Evolutionary conservation across 2,888 invertebrate species (phyloP).

Genomic region (Aporophyla nigra): DNA sequence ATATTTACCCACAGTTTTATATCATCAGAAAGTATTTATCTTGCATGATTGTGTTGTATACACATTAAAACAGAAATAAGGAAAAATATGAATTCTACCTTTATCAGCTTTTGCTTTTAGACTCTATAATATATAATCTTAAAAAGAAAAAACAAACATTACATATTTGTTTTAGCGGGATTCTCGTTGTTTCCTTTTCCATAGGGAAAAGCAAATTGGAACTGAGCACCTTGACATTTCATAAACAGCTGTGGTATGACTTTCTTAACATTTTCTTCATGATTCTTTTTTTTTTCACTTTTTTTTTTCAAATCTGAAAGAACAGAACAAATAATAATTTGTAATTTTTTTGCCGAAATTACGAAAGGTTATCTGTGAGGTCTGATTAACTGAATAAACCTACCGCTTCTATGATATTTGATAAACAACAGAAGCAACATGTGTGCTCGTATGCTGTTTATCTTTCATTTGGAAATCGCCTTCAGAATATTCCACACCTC

Average conservation of each 20-base stretch:
- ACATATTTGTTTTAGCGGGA: not conserved
- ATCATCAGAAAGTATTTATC: not conserved
- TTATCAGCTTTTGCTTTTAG: not conserved
- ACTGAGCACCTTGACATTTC: constrained; percentile 20
- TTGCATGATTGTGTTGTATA: not conserved
- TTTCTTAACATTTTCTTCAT: no score
- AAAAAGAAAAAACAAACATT: not conserved
- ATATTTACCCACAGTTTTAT: not conserved
- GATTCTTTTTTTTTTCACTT: no score
- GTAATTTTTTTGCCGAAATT: not conserved
- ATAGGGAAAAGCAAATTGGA: constrained; percentile 14
- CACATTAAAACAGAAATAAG: not conserved
- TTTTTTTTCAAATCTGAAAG: no score
- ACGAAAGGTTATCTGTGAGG: not conserved
- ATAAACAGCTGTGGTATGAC: not conserved
- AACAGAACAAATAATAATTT: not conserved
- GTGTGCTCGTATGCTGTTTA: not conserved
- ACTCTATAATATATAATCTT: not conserved
- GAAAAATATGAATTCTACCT: not conserved
- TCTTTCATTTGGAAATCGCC: constrained; percentile 8
- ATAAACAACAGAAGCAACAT: not conserved
- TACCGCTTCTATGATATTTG: not conserved
- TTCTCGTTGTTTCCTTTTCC: not conserved
- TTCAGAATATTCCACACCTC: constrained; percentile 5
- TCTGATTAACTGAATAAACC: not conserved